phyloP scores from a whole-genome alignment of 2,888 invertebrate species.

The Pomacea canaliculata region DNA sequence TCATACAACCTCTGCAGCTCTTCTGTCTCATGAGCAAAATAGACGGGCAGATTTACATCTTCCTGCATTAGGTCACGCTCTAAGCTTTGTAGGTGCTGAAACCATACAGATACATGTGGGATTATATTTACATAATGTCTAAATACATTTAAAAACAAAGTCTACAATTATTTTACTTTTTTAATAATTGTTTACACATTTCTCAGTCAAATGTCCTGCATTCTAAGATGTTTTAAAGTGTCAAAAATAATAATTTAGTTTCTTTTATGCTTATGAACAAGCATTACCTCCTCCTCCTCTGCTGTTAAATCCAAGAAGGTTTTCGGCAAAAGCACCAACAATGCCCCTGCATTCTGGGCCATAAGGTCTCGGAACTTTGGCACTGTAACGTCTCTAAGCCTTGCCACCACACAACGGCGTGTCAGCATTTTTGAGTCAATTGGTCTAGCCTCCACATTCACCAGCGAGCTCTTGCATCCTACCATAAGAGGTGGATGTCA shows the following conservation, averaged over 20 bases:
- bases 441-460: conserved; percentile 91
- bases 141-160: background rate
- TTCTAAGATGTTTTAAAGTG: too few relatives aligned
- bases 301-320: conserved; percentile 77
- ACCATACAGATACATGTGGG: background rate
- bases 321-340: conserved; percentile 86
- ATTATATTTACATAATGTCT: background rate
- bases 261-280: too few relatives aligned
- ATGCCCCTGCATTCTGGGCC: conserved; percentile 79
- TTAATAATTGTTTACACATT: background rate
- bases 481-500: conserved; percentile 24
- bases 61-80: conserved; percentile 87
- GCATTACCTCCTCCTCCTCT: conserved; percentile 71
- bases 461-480: conserved; percentile 88
- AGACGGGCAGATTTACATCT: conserved; percentile 83
- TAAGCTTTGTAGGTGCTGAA: conserved; percentile 71
- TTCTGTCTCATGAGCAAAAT: conserved; percentile 83
- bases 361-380: conserved; percentile 74
- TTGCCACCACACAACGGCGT: conserved; percentile 89
- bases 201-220: background rate
- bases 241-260: too few relatives aligned
- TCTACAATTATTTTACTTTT: background rate
- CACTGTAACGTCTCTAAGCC: conserved; percentile 83
- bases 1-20: conserved; percentile 82
- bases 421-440: conserved; percentile 86